Evolutionary conservation across 1,140 invertebrate species (phyloP).

Genomic region (Cydia pomonella): DNA sequence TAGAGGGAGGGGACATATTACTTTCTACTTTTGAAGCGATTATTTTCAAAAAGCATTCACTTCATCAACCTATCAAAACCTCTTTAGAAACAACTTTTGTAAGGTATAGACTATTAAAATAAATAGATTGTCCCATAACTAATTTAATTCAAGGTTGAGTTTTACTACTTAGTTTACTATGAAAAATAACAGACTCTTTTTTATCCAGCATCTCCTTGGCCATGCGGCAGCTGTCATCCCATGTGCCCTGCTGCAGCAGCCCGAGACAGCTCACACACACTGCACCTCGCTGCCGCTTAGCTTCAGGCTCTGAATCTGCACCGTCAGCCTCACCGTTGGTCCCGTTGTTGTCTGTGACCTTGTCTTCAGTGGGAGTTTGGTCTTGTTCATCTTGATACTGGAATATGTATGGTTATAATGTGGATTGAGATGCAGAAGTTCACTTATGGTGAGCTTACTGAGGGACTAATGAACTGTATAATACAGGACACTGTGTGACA

Average conservation of each 20-base stretch:
- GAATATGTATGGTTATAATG: not conserved
- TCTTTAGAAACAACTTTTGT: no score
- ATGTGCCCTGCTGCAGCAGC: conserved; percentile 63
- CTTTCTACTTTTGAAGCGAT: no score
- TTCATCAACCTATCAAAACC: no score
- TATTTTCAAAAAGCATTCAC: no score
- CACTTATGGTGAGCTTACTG: no score
- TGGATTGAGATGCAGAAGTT: not conserved
- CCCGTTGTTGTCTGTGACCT: conserved; percentile 21
- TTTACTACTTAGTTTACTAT: no score
- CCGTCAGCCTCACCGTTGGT: conserved; percentile 16
- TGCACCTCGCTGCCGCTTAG: conserved; percentile 55
- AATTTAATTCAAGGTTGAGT: no score
- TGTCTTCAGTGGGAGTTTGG: not conserved
- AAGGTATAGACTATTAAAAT: no score
- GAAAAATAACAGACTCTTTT: conserved; percentile 52
- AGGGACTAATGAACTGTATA: no score
- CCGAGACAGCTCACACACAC: conserved; percentile 67
- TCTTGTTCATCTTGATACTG: conserved; percentile 15
- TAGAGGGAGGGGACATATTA: no score
- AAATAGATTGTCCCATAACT: no score
- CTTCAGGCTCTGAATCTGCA: conserved; percentile 38
- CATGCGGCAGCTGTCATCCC: conserved; percentile 52
- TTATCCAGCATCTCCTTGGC: conserved; percentile 62
- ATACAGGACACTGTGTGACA: no score